These are phyloP conservation scores for Melieria crassipennis DNA, from an alignment of 2,888 invertebrate species.

Conservation along the genomic window DNA sequence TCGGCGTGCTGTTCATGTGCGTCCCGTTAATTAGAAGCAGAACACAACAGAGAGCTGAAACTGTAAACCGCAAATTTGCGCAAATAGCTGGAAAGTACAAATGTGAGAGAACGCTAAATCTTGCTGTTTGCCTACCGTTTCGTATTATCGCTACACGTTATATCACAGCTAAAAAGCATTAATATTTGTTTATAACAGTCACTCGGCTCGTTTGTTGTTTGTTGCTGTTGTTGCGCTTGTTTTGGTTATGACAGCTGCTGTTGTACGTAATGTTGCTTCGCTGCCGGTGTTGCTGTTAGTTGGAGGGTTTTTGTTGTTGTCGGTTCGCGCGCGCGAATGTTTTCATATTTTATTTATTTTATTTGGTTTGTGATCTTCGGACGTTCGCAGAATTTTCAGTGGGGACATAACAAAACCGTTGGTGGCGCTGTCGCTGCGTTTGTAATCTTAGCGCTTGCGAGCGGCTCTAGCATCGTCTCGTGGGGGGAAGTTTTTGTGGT, in stretches of 20 bases:
- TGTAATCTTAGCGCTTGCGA: no score
- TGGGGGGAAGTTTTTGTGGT: no score
- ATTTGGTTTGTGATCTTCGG: conserved; percentile 3
- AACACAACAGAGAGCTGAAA: background rate
- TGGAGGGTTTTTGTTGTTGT: conserved; percentile 2
- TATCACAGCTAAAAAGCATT: conserved; percentile 52
- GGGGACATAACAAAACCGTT: no score
- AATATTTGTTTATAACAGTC: conserved; percentile 37
- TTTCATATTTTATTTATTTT: conserved; percentile 11
- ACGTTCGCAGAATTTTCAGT: no score
- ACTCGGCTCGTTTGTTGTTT: conserved; percentile 3
- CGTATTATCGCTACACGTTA: conserved; percentile 48
- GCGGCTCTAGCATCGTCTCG: no score
- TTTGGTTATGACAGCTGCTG: conserved; percentile 27
- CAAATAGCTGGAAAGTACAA: background rate
- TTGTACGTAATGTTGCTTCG: conserved; percentile 18
- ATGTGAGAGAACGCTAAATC: conserved; percentile 1
- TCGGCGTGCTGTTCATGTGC: background rate
- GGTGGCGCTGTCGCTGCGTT: no score
- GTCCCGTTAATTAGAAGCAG: background rate
- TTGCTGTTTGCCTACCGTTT: conserved; percentile 47
- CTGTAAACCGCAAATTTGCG: no score
- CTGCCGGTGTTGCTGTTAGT: conserved; percentile 17
- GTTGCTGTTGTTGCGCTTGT: conserved; percentile 28
- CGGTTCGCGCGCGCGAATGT: no score